Evolutionary conservation across 2,888 invertebrate genomes (phyloP).

Genomic region (Tinea pellionella): DNA sequence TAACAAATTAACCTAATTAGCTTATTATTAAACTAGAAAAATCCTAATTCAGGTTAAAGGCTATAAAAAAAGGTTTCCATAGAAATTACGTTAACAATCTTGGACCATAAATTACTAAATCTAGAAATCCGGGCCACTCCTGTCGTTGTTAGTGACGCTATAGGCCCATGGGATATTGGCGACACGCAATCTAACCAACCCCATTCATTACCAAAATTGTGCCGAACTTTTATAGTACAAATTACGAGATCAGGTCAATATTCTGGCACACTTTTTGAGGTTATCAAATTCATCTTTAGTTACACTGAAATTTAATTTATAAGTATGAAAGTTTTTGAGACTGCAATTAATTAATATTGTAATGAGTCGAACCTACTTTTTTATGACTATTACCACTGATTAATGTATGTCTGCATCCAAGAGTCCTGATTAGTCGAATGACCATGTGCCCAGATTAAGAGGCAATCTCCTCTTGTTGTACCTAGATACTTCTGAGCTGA

Average conservation of each 20-base stretch:
- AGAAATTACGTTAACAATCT: not conserved
- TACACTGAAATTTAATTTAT: not conserved
- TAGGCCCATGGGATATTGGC: conserved; percentile 4
- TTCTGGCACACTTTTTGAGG: not conserved
- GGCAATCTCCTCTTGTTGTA: too few relatives aligned
- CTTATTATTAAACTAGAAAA: not conserved
- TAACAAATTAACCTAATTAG: too few relatives aligned
- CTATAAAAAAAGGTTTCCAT: not conserved
- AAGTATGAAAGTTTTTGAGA: too few relatives aligned
- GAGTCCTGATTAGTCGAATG: too few relatives aligned
- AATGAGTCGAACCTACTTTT: too few relatives aligned
- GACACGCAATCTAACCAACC: not conserved
- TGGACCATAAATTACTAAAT: not conserved
- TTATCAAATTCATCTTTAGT: conserved; percentile 4
- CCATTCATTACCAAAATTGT: conserved; percentile 2
- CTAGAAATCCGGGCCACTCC: not conserved
- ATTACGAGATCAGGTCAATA: conserved; percentile 4
- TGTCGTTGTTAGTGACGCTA: not conserved
- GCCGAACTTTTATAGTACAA: conserved; percentile 1
- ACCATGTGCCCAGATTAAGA: too few relatives aligned
- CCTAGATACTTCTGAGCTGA: too few relatives aligned
- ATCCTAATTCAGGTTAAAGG: not conserved
- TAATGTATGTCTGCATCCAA: too few relatives aligned
- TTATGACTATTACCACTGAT: too few relatives aligned
- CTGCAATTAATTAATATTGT: too few relatives aligned